Evolutionary conservation across 2,888 invertebrate species (phyloP), one percentile per base, ranked within the genome.

Genomic region (Drosophila yooni): DNA sequence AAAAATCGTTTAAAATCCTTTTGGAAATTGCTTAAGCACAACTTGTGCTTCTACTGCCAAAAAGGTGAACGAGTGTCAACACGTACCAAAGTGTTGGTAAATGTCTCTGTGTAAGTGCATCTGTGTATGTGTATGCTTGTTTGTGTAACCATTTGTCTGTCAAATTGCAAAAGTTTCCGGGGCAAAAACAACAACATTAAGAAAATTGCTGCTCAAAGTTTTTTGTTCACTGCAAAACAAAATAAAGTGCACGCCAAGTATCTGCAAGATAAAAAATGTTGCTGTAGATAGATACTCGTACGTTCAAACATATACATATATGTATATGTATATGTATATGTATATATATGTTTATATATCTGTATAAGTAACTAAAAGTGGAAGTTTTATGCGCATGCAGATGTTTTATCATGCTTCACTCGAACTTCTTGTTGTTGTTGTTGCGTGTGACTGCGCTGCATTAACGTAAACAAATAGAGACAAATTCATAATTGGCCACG

Each of bases 1-100:
- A 85, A 85, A 87, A 89, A 77, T 77, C 89, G 78, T 80, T 85
- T 89, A 84, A 85, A 89, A 89, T 87, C 82, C 88, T 82, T 84
- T 76, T 58, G 11, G 59, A 76, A 74, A 69, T 71, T 81, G 75
- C 69, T 79, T 60, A 40, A 71, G 63, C 69, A 69, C 54, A 74
- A 76, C 57, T 80, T 81, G 64, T 51, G 33, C 60, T 25, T 25
- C 15, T 15, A 25, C 62, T 66, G 65, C 46, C 48, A 54, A 40
- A 63, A 65, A 80, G 84, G 77, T 87, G 89, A 87, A 77, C 73
- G 75, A 80, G 85, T 84, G 85, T 84, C 88, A 89, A 84, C 85
- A 85, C 85, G 89, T 89, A 80, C 89, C 88, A 77, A 68, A 80
- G 79, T 67, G 51, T 15, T 59, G 27, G 54, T 54, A 54, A 13